phyloP scores from a whole-genome alignment of 2,113 vertebrate species.

The Corynorhinus townsendii region DNA sequence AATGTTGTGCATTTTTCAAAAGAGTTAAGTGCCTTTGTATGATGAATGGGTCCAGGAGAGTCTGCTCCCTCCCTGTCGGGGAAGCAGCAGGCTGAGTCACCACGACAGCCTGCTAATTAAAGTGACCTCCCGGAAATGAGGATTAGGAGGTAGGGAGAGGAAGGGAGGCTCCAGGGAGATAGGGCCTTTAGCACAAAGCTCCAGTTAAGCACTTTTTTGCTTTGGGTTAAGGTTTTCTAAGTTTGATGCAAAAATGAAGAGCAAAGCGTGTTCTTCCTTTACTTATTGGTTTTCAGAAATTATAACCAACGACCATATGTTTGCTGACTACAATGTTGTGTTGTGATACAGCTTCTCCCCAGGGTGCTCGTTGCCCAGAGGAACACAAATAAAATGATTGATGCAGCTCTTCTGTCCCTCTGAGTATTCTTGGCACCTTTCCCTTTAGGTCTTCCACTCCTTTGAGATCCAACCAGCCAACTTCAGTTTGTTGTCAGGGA shows the following conservation, averaged over 20 bases:
- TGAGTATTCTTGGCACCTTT: conserved; percentile 40
- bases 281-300: conserved; percentile 59
- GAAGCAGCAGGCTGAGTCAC: conserved; percentile 77
- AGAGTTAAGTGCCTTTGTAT: conserved; percentile 69
- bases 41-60: conserved; percentile 72
- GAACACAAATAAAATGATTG: conserved; percentile 78
- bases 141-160: conserved; percentile 69
- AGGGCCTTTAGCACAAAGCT: conserved; percentile 70
- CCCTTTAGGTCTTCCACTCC: neutral
- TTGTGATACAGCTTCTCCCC: conserved; percentile 27
- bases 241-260: conserved; percentile 65
- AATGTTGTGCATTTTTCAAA: conserved; percentile 69
- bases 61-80: conserved; percentile 66
- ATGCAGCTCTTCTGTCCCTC: conserved; percentile 47
- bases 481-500: neutral
- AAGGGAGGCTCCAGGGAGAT: conserved; percentile 47
- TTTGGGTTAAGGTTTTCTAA: conserved; percentile 71
- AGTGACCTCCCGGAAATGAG: conserved; percentile 80
- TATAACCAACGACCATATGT: conserved; percentile 48
- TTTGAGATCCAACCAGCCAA: neutral
- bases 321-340: conserved; percentile 27
- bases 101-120: conserved; percentile 81
- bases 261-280: conserved; percentile 57
- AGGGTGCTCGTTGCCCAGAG: conserved; percentile 42
- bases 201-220: conserved; percentile 64